A percentile compares a stretch with the other conserved stretches of the same genome.
phyloP scores from a whole-genome alignment of 2,113 vertebrate genomes.

The Australoheros scitulus region DNA sequence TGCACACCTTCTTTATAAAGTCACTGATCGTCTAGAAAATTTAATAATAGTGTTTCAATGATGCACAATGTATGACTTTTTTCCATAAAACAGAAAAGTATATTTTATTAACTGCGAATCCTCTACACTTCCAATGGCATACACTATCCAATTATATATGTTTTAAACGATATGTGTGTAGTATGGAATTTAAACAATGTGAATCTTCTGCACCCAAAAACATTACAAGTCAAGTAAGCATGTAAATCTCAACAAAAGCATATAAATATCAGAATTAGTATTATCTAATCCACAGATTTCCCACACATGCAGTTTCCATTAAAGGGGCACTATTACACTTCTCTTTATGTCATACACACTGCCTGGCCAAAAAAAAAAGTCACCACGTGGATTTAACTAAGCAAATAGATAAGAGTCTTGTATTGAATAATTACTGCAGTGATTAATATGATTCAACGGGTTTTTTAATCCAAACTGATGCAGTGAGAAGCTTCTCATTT shows the following conservation, averaged over 20 bases:
- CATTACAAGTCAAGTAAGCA: accelerated
- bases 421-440: background rate
- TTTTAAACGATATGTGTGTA: background rate
- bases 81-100: too few relatives aligned
- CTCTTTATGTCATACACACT: too few relatives aligned
- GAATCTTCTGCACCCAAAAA: background rate
- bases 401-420: background rate
- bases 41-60: background rate
- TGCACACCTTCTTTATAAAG: background rate
- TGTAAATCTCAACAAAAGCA: background rate
- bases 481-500: accelerated
- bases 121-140: background rate
- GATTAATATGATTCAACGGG: background rate
- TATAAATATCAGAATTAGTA: background rate
- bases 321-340: background rate
- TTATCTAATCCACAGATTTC: background rate
- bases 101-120: too few relatives aligned
- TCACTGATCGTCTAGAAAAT: background rate
- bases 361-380: background rate
- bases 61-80: background rate
- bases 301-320: background rate
- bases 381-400: background rate
- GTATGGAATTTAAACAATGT: background rate
- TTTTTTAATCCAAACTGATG: background rate
- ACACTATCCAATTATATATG: background rate